phyloP scores from a whole-genome alignment of 1,140 invertebrate species.

The Asbolus verrucosus region DNA sequence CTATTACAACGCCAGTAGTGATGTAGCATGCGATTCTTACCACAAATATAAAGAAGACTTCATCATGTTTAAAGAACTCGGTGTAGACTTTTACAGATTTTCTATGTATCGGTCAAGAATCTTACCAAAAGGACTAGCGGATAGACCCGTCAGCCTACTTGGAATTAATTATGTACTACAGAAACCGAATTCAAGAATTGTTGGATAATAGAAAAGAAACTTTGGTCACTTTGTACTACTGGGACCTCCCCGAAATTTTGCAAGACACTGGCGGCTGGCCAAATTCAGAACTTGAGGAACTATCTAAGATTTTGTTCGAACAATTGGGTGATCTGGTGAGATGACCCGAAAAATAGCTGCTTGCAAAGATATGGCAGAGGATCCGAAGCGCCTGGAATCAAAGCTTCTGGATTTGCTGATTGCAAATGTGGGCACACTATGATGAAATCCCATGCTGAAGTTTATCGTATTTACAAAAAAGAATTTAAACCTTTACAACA shows the following conservation, averaged over 20 bases:
- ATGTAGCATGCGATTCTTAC: slow-evolving; percentile 72
- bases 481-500: slow-evolving; percentile 54
- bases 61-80: slow-evolving; percentile 65
- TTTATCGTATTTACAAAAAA: slow-evolving; percentile 57
- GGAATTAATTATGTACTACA: slow-evolving; percentile 70
- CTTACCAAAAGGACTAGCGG: slow-evolving; percentile 51
- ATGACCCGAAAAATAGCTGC: slow-evolving; percentile 65
- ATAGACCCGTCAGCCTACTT: slow-evolving; percentile 37
- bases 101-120: slow-evolving; percentile 73
- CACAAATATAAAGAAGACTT: slow-evolving; percentile 71
- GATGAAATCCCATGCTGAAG: slow-evolving; percentile 56
- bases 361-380: slow-evolving; percentile 51
- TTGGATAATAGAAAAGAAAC: slow-evolving; percentile 66
- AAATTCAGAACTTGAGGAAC: slow-evolving; percentile 60
- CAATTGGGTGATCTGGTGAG: slow-evolving; percentile 62
- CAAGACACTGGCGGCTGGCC: slow-evolving; percentile 69
- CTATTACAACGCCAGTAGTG: slow-evolving; percentile 60
- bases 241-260: slow-evolving; percentile 62
- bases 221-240: no score
- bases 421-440: slow-evolving; percentile 57
- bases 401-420: slow-evolving; percentile 53
- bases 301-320: slow-evolving; percentile 57
- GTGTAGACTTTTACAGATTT: slow-evolving; percentile 69
- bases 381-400: slow-evolving; percentile 49
- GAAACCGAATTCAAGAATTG: slow-evolving; percentile 67